Base-by-base conservation (phyloP, 2,888 invertebrate genomes). In the Tetragonisca angustula region DNA sequence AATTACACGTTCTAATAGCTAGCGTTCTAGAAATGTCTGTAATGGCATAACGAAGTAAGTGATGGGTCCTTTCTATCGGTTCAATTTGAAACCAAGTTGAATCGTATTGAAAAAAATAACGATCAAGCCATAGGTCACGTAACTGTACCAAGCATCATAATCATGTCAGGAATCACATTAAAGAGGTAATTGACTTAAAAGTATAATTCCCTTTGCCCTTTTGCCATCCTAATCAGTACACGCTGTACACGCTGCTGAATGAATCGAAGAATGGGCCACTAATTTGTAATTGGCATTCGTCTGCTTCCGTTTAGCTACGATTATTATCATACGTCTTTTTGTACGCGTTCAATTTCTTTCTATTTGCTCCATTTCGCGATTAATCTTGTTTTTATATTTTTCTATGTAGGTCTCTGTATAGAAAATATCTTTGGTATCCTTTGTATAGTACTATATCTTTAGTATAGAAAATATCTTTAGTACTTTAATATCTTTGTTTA, bases 161-260 rank as follows among this genome's bases (percentile, higher is more conserved):
- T 79, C 68, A 64, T 64, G 64, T 65, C 72, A 64, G 50, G 74
- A 74, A 74, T 24, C 73, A 59, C 17, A 74, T 76, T 84, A 75
- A 76, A 75, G 24, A n/a, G 52, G 67, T 81, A 84, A 84, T 85
- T 85, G 81, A 59, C 59, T 85, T 85, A 85, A 85, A 59, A 68
- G 67, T 43, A 74, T 85, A 85, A 85, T 85, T 84, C 69, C 9
- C 2, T 36, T 32, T 81, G 76, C 75, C 77, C 77, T 84, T 64
- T 85, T 85, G 84, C 74, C 74, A 72, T 71, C 43, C 62, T 74
- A 70, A 77, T 84, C 67, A 76, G 24, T n/a, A n/a, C n/a, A n/a
- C n/a, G n/a, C 13, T 32, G 43, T 5, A 36, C 32, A 32, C n/a
- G 21, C 11, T 13, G 13, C 65, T 62, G n/a, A n/a, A 27, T 72